A percentile compares a stretch with the other conserved stretches of the same genome.
These are phyloP conservation scores for Myxocyprinus asiaticus DNA, from an alignment of 2,113 vertebrate genomes.

Conservation along the genomic window DNA sequence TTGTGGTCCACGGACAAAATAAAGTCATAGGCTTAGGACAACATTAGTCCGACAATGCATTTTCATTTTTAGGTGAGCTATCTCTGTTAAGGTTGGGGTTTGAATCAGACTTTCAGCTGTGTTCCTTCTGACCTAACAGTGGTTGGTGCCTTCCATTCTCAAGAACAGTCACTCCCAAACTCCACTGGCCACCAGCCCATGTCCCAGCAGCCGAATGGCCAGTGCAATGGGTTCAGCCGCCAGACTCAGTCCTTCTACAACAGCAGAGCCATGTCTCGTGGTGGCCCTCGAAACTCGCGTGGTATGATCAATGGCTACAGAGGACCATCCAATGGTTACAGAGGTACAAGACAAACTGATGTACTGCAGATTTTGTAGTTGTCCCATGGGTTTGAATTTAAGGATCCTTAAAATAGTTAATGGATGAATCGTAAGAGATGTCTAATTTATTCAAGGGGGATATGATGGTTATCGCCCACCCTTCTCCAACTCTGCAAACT, in stretches of 20 bases:
- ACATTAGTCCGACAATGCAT: too few relatives aligned
- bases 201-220: constrained; percentile 79
- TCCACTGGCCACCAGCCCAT: constrained; percentile 80
- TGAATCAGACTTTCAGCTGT: too few relatives aligned
- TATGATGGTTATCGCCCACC: constrained; percentile 93
- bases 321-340: constrained; percentile 92
- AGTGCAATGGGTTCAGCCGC: constrained; percentile 86
- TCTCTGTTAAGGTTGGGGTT: too few relatives aligned
- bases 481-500: constrained; percentile 91
- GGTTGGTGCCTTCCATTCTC: constrained; percentile 92
- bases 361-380: neutral
- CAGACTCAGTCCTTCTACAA: constrained; percentile 93
- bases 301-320: constrained; percentile 95
- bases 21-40: too few relatives aligned
- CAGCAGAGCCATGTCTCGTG: constrained; percentile 89
- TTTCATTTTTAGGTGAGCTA: too few relatives aligned
- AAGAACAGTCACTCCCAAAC: constrained; percentile 85
- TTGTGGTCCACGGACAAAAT: too few relatives aligned
- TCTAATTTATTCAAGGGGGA: constrained; percentile 75
- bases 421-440: neutral
- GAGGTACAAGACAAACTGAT: constrained; percentile 74
- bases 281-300: constrained; percentile 87
- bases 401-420: neutral
- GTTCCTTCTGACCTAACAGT: constrained; percentile 61
- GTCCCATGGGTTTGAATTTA: neutral